Base-by-base conservation (phyloP, 1,140 invertebrate genomes). In the Pissodes strobi region DNA sequence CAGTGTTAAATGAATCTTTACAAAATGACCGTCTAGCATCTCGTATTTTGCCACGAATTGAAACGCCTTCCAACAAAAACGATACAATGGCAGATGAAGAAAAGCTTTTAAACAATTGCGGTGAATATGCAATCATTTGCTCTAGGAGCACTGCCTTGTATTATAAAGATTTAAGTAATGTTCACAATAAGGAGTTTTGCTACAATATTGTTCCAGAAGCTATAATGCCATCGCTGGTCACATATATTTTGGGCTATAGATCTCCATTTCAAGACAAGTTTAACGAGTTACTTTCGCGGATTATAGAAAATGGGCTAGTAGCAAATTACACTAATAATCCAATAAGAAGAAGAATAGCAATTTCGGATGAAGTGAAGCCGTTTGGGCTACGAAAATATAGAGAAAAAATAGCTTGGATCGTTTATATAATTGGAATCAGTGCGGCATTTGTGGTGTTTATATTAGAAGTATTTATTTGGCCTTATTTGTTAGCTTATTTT, bases 171-270 rank as follows among this genome's bases (percentile, higher is more conserved):
- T 10, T 39, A 12, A 0, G 10, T 22, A 27, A 60, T 10, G 34
- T 19, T 1, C 25, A 48, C 13, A 12, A n/a, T 1, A 39, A 25
- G 15, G 12, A 38, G 13, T 23, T 48, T 10, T 64, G 62, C 25
- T 64, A 49, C 37, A 10, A 23, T 15, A 3, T 37, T 10, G 13
- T 64, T 13, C 8, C 18, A 23, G 52, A 64, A 37, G n/a, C 62
- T 6, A 25, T 64, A 57, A 51, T 64, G 43, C 62, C 62, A 1
- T 57, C 52, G 2, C 17, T 64, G 25, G 22, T 30, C 12, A 43
- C 62, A 6, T 64, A 48, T 23, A 49, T 64, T 19, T 15, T 64
- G 4, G 21, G 19, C 13, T 64, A 23, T 13, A 27, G 53, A 49
- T 56, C 38, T 15, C 25, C 34, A 1, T 57, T 34, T 27, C 17